Evolutionary conservation across 2,888 invertebrate species (phyloP).

Genomic region (Limenitis camilla): DNA sequence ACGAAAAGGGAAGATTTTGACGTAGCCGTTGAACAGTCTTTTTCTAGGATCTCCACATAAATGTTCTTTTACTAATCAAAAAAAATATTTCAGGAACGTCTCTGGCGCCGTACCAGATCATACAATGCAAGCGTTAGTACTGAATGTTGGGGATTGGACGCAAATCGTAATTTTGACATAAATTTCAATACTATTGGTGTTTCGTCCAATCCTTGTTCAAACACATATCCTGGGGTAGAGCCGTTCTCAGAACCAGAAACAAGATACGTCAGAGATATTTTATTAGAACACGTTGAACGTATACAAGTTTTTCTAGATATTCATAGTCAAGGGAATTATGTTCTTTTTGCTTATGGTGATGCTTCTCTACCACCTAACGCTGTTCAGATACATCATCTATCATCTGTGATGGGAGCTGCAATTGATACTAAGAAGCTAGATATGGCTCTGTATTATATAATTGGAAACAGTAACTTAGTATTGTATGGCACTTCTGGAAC

Average conservation of each 20-base stretch:
- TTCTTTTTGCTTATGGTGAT: constrained; percentile 78
- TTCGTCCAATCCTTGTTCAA: constrained; percentile 64
- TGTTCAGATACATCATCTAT: constrained; percentile 35
- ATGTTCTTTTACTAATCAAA: no score
- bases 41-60: no score
- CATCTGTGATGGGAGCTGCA: constrained; percentile 36
- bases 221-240: constrained; percentile 72
- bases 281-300: constrained; percentile 41
- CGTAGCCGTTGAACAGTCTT: no score
- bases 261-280: constrained; percentile 66
- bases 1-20: no score
- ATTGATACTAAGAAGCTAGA: constrained; percentile 41
- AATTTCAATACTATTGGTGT: constrained; percentile 37
- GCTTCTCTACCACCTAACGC: constrained; percentile 31
- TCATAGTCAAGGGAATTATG: constrained; percentile 80
- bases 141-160: constrained; percentile 41
- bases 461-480: constrained; percentile 43
- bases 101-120: constrained; percentile 46
- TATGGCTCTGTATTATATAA: constrained; percentile 33
- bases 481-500: constrained; percentile 43
- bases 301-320: constrained; percentile 68
- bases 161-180: constrained; percentile 44
- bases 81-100: constrained; percentile 31
- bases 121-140: constrained; percentile 27
- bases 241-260: constrained; percentile 81